These are phyloP conservation scores for Sebastes melanostomus DNA, from an alignment of 2,797 vertebrate species.

Conservation along the genomic window DNA sequence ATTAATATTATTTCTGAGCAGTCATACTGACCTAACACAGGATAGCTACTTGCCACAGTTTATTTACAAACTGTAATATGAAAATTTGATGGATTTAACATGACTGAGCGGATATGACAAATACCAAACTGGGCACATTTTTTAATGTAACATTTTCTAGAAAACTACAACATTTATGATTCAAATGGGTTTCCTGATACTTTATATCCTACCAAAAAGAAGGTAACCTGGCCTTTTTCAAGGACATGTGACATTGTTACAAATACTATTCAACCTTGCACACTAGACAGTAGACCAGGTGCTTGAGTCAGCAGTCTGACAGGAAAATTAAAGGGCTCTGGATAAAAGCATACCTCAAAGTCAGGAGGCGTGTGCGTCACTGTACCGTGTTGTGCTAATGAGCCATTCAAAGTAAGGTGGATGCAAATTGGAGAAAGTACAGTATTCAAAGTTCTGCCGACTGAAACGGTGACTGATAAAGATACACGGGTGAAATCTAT, in stretches of 20 bases:
- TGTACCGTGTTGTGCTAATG: conserved; percentile 36
- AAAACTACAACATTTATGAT: not conserved
- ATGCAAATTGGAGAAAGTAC: conserved; percentile 20
- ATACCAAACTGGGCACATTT: not conserved
- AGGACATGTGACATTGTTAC: not conserved
- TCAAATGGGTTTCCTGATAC: not conserved
- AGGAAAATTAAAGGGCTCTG: conserved; percentile 29
- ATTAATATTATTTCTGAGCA: not conserved
- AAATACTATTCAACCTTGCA: not conserved
- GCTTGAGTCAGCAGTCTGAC: conserved; percentile 15
- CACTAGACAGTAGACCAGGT: not conserved
- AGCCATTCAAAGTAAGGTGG: conserved; percentile 40
- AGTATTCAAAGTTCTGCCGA: conserved; percentile 3
- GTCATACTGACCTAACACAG: not conserved
- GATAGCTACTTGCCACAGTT: not conserved
- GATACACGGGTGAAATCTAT: not conserved
- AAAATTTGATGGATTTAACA: not conserved
- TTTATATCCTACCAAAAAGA: not conserved
- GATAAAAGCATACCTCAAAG: conserved; percentile 51
- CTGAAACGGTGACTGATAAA: not conserved
- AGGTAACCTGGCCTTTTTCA: not conserved
- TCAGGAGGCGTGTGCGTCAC: conserved; percentile 17
- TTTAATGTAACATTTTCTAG: not conserved
- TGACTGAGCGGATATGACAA: not conserved
- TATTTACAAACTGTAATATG: not conserved